Base-by-base conservation (phyloP, 2,888 invertebrate species). In the Dichetophora obliterata region DNA sequence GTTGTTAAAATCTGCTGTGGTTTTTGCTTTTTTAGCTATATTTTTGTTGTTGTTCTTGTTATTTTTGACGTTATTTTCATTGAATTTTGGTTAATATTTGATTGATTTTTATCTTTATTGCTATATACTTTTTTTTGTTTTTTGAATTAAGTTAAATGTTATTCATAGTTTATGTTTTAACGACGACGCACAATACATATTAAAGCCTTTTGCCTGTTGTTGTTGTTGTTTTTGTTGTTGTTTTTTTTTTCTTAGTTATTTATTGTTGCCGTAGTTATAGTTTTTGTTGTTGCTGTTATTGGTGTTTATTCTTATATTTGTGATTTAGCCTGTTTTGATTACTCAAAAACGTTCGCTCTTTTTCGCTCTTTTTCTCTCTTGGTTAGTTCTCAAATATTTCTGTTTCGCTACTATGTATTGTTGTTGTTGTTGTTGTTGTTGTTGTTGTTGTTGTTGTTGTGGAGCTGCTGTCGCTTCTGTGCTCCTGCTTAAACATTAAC, bases 251-350 rank as follows among this genome's bases (percentile, higher is more conserved):
- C n/a, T n/a, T 37, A 57, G 43, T 22, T 34, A 48, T 57, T 63
- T 63, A 31, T 71, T 52, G 68, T n/a, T 9, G 19, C 31, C 37
- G 31, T 34, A 63, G 50, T 72, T 59, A 34, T 54, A 73, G 48
- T 71, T n/a, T n/a, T n/a, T 71, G 72, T n/a, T 65, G 65, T 69
- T 43, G 63, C 5, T 31, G 31, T 69, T 75, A 52, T 75, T 50
- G 69, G 65, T 77, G 69, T 77, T 74, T 72, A 74, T 75, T 76
- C 78, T 77, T 73, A 77, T 77, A 77, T 70, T 77, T 78, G 75
- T 72, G 69, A 72, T 77, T 75, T 75, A 72, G 66, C 65, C 54
- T 43, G 71, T 19, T 75, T 77, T 43, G 14, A 11, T 59, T 34
- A 19, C 31, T 37, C 37, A 5, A 43, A 61, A 66, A 65, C 37